Percentiles rank a stretch among this genome's conserved stretches.
Conservation (phyloP, 2,113 vertebrate species). For the Oncorhynchus keta region DNA sequence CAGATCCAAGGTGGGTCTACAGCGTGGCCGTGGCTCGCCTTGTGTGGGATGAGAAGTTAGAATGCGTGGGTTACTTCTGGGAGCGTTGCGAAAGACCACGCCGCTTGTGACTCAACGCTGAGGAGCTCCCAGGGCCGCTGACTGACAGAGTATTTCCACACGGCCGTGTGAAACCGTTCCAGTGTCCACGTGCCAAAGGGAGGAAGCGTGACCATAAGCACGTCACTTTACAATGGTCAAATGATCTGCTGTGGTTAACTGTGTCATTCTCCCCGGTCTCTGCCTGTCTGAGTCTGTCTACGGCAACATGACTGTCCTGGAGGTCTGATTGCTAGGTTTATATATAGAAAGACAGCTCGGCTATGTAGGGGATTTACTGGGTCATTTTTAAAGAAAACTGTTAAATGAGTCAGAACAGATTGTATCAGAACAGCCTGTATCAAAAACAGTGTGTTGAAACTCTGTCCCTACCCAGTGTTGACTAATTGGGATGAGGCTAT, state of each 20-base stretch:
- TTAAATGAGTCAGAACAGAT: neutral
- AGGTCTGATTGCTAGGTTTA: neutral
- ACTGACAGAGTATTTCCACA: neutral
- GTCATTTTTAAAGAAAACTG: neutral
- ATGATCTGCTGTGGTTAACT: neutral
- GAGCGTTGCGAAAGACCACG: neutral
- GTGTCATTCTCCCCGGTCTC: neutral
- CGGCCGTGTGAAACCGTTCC: neutral
- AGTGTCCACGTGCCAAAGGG: neutral
- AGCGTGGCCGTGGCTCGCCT: neutral
- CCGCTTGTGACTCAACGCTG: neutral
- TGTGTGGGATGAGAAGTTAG: neutral
- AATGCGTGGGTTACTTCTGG: neutral
- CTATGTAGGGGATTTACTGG: neutral
- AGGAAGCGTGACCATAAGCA: neutral
- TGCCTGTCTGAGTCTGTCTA: neutral
- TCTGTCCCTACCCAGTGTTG: neutral
- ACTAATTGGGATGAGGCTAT: neutral
- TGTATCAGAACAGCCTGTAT: neutral
- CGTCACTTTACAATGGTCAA: neutral
- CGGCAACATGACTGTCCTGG: neutral
- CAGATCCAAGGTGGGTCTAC: neutral
- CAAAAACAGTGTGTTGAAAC: neutral
- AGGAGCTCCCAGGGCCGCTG: neutral
- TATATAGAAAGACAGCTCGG: too few species aligned